Percentiles rank a stretch among this genome's conserved stretches.
phyloP scores from a whole-genome alignment of 2,797 vertebrate species.

The Ibycter americanus region DNA sequence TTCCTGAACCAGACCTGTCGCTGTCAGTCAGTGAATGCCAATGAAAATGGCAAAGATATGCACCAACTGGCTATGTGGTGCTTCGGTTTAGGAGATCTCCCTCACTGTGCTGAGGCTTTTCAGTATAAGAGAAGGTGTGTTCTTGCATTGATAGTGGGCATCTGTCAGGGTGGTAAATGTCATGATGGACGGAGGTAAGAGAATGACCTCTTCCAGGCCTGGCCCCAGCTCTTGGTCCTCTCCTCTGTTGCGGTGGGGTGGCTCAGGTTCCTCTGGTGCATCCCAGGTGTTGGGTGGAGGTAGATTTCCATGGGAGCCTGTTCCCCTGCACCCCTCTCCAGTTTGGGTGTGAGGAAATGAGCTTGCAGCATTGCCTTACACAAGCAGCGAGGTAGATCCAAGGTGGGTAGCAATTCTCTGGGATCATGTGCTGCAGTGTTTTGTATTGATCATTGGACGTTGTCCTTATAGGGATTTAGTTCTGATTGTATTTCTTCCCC shows the following conservation, averaged over 20 bases:
- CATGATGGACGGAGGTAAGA: neutral
- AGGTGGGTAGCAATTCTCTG: neutral
- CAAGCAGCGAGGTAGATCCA: accelerated
- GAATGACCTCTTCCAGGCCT: neutral
- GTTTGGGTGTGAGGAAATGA: neutral
- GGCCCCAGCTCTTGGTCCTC: neutral
- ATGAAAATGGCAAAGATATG: neutral
- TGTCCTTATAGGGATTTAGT: neutral
- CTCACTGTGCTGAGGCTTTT: neutral
- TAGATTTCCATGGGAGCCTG: neutral
- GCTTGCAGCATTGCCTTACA: neutral
- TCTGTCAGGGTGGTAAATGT: neutral
- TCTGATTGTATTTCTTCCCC: neutral
- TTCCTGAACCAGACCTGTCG: neutral
- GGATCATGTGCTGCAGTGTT: accelerated
- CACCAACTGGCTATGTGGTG: accelerated
- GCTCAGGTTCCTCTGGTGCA: neutral
- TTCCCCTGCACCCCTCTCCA: neutral
- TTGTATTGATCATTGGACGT: neutral
- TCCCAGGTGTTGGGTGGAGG: neutral
- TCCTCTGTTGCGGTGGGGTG: neutral
- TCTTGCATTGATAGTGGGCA: neutral
- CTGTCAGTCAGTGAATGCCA: neutral
- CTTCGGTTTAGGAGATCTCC: neutral
- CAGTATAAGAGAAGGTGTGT: neutral